Evolutionary conservation across 1,140 invertebrate genomes (phyloP), one percentile per base, ranked within the genome.

Genomic region (Venustaconcha ellipsiformis): DNA sequence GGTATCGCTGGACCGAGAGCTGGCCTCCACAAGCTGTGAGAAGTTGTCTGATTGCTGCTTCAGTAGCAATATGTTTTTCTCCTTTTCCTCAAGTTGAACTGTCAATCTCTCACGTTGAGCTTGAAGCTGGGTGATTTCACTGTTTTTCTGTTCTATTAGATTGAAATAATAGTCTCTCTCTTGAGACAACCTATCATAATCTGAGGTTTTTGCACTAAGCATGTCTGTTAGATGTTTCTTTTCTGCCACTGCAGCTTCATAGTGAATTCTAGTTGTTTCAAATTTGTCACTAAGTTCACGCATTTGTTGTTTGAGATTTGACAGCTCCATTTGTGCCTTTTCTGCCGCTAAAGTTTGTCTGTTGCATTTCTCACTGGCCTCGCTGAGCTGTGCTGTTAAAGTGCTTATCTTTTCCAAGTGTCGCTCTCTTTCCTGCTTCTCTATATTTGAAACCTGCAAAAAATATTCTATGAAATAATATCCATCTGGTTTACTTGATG

Each of bases 61-160:
- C 15, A 89, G 67, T 8, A 85, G 74, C 18, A 69, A 67, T 4
- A 88, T 67, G 67, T 85, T 83, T 56, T 83, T 85, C 68, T 88
- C 86, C 72, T 86, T 87, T 73, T 89, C 88, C 70, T 87, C 85
- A 30, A 89, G 70, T 73, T 86, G 84, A 17, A 84, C 70, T 14
- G 72, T 81, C 11, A 88, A 67, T 70, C 80, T 80, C n/a, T 87
- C 87, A 57, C 81, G 83, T 15, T 81, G 67, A 14, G 72, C 57
- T 59, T 82, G 82, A 18, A 87, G 26, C 23, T 80, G 66, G 26
- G 70, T 66, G 6, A 87, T n/a, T 73, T 88, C 87, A 62, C 79
- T 76, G 60, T 80, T 80, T 63, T 78, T 84, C 76, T 86, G 82
- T 20, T 89, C 86, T 57, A 84, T 59, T 8, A 83, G 68, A 59